Conservation (phyloP, 1,140 invertebrate genomes). For the Polypedilum vanderplanki region DNA sequence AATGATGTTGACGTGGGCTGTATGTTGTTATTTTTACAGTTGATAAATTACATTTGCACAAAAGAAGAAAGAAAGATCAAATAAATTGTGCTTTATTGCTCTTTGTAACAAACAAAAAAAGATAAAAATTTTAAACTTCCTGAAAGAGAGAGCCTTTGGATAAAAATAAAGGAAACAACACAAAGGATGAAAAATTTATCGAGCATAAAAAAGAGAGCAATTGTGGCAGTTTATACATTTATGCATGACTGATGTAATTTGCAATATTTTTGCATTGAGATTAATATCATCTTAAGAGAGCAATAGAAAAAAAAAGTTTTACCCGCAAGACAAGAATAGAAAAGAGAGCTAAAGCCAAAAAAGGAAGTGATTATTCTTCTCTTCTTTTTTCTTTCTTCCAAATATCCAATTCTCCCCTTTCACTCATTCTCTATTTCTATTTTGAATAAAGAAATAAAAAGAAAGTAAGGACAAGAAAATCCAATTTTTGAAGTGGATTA, state of each 20-base stretch:
- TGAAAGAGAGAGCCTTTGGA: not conserved
- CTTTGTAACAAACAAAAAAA: not conserved
- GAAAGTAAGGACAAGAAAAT: not conserved
- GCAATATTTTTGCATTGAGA: not conserved
- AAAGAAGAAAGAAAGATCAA: not conserved
- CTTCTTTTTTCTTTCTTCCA: not conserved
- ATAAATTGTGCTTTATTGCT: constrained; percentile 13
- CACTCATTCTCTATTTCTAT: not conserved
- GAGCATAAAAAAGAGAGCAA: constrained; percentile 10
- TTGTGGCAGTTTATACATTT: not conserved
- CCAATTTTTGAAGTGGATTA: constrained; percentile 27
- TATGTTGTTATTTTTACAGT: not conserved
- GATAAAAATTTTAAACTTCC: not conserved
- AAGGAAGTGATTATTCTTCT: constrained; percentile 6
- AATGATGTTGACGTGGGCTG: too few species aligned
- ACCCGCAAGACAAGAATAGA: not conserved
- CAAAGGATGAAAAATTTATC: not conserved
- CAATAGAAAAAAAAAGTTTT: too few species aligned
- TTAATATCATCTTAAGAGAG: not conserved
- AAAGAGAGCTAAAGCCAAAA: not conserved
- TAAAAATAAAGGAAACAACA: not conserved
- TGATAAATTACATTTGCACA: not conserved
- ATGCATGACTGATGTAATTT: constrained; percentile 15
- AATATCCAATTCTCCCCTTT: too few species aligned
- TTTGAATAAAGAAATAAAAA: not conserved